Evolutionary conservation across 2,113 vertebrate genomes (phyloP).

Genomic region (Pollachius pollachius): DNA sequence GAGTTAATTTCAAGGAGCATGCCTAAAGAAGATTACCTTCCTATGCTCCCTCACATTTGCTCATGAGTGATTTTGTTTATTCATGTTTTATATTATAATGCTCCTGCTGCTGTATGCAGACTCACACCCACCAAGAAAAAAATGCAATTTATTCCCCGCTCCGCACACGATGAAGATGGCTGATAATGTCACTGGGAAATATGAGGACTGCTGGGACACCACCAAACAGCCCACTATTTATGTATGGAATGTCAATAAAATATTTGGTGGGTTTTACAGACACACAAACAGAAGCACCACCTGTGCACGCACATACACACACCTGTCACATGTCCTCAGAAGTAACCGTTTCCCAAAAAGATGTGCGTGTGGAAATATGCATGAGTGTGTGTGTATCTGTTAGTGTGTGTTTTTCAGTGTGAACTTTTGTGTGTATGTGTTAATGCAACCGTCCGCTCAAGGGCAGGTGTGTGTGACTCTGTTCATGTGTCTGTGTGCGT

Average conservation of each 20-base stretch:
- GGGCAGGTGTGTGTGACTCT: neutral
- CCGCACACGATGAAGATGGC: slow-evolving; percentile 73
- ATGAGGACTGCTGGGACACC: slow-evolving; percentile 75
- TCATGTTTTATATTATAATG: slow-evolving; percentile 80
- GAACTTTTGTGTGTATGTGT: slow-evolving; percentile 19
- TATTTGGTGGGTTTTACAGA: slow-evolving; percentile 57
- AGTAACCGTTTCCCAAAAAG: neutral
- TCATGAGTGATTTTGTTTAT: slow-evolving; percentile 81
- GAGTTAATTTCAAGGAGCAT: slow-evolving; percentile 78
- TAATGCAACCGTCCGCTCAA: neutral
- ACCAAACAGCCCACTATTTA: slow-evolving; percentile 77
- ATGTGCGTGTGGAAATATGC: no score
- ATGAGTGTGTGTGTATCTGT: slow-evolving; percentile 1
- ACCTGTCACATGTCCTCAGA: neutral
- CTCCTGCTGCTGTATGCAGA: slow-evolving; percentile 68
- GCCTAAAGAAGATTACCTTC: slow-evolving; percentile 78
- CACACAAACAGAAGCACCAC: slow-evolving; percentile 13
- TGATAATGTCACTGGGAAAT: slow-evolving; percentile 79
- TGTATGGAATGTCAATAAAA: slow-evolving; percentile 80
- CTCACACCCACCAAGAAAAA: slow-evolving; percentile 62
- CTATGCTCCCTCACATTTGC: slow-evolving; percentile 76
- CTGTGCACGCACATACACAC: neutral
- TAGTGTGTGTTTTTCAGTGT: slow-evolving; percentile 13
- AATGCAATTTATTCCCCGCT: slow-evolving; percentile 79
- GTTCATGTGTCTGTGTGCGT: neutral